Conservation (phyloP, 2,888 invertebrate species). For the Drosophila siamana region DNA sequence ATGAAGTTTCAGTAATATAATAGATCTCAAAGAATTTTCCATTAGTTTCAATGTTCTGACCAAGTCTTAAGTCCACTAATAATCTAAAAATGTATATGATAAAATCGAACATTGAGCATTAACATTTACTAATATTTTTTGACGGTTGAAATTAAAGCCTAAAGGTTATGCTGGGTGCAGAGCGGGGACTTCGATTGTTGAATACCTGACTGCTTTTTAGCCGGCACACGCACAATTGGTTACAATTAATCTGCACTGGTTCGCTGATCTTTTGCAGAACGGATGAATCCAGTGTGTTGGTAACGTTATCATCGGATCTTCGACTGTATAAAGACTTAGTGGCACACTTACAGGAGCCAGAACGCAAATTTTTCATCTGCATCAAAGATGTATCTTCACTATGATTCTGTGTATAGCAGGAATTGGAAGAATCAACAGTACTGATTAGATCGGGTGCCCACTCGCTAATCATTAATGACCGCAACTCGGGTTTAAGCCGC, state of each 20-base stretch:
- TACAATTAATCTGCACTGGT: slow-evolving; percentile 62
- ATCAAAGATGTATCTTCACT: slow-evolving; percentile 29
- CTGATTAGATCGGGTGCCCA: slow-evolving; percentile 83
- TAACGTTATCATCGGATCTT: slow-evolving; percentile 82
- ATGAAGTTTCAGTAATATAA: too few species aligned
- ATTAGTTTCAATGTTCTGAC: too few species aligned
- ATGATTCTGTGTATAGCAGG: slow-evolving; percentile 40
- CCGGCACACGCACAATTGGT: slow-evolving; percentile 80
- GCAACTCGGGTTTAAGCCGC: slow-evolving; percentile 85
- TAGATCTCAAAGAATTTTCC: too few species aligned
- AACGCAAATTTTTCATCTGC: slow-evolving; percentile 37
- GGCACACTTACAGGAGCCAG: slow-evolving; percentile 76
- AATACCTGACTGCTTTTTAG: slow-evolving; percentile 71
- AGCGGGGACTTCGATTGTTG: slow-evolving; percentile 79
- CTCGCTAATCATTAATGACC: slow-evolving; percentile 50
- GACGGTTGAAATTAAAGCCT: slow-evolving; percentile 62
- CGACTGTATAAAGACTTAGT: slow-evolving; percentile 83
- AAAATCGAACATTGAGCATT: neutral
- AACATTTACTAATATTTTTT: neutral
- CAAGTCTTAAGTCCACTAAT: too few species aligned
- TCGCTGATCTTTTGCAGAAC: slow-evolving; percentile 25
- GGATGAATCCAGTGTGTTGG: slow-evolving; percentile 37
- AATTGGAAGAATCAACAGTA: slow-evolving; percentile 74
- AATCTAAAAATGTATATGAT: neutral
- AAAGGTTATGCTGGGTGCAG: slow-evolving; percentile 84